Conservation (phyloP, 2,113 vertebrate species). For the Sterna hirundo region DNA sequence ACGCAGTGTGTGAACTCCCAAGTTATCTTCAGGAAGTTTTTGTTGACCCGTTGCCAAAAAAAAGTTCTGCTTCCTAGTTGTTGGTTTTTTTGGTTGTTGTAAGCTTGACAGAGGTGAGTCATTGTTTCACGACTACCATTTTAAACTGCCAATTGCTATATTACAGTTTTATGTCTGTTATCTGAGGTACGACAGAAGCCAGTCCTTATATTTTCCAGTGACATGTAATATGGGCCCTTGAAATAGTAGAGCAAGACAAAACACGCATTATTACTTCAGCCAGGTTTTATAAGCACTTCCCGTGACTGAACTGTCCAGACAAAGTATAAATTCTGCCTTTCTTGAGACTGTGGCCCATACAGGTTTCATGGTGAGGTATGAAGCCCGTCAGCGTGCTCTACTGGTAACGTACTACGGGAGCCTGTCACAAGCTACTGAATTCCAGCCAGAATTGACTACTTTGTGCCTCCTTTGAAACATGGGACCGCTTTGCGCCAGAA, state of each 20-base stretch:
- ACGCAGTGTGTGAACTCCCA: accelerated
- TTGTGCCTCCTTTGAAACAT: not conserved
- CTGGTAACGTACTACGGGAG: accelerated
- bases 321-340: not conserved
- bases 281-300: not conserved
- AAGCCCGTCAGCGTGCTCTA: not conserved
- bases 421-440: not conserved
- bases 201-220: not conserved
- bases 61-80: not conserved
- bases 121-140: accelerated
- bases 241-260: not conserved
- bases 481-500: not conserved
- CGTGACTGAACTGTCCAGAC: not conserved
- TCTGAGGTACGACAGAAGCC: not conserved
- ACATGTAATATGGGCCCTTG: not conserved
- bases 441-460: not conserved
- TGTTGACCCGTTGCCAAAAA: not conserved
- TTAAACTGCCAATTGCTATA: not conserved
- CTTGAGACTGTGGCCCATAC: no score
- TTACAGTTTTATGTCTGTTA: not conserved
- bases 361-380: not conserved
- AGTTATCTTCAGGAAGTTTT: not conserved
- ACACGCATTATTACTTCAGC: not conserved
- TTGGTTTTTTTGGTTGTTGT: not conserved
- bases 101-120: not conserved